Evolutionary conservation across 2,113 vertebrate species (phyloP).

Genomic region (Furnarius figulus): DNA sequence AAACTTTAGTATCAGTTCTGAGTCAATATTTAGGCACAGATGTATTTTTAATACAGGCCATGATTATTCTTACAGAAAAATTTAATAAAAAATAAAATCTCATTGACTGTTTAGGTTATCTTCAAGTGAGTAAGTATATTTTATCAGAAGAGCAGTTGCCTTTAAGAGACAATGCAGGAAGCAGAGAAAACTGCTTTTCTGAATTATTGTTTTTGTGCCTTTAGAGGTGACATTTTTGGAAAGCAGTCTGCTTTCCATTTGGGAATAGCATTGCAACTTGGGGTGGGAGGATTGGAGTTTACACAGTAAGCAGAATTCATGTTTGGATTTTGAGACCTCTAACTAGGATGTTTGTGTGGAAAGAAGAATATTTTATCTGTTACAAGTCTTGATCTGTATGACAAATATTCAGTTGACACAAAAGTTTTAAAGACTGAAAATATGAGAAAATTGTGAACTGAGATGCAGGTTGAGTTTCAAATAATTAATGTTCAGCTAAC

Average conservation of each 20-base stretch:
- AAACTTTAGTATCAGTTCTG: background rate
- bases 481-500: constrained; percentile 34
- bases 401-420: background rate
- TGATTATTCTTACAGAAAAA: background rate
- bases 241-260: background rate
- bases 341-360: background rate
- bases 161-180: background rate
- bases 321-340: background rate
- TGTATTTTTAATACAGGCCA: background rate
- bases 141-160: background rate
- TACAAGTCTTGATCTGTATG: background rate
- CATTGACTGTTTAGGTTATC: background rate
- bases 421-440: background rate
- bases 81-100: background rate
- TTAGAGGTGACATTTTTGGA: background rate
- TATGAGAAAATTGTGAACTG: constrained; percentile 18
- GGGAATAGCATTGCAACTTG: background rate
- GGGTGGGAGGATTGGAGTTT: background rate
- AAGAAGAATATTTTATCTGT: background rate
- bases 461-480: constrained; percentile 24
- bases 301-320: background rate
- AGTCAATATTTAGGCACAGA: background rate
- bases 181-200: background rate
- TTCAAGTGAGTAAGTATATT: background rate
- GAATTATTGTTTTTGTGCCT: background rate